Conservation (phyloP, 2,113 vertebrate genomes). For the Mionectes macconnelli region DNA sequence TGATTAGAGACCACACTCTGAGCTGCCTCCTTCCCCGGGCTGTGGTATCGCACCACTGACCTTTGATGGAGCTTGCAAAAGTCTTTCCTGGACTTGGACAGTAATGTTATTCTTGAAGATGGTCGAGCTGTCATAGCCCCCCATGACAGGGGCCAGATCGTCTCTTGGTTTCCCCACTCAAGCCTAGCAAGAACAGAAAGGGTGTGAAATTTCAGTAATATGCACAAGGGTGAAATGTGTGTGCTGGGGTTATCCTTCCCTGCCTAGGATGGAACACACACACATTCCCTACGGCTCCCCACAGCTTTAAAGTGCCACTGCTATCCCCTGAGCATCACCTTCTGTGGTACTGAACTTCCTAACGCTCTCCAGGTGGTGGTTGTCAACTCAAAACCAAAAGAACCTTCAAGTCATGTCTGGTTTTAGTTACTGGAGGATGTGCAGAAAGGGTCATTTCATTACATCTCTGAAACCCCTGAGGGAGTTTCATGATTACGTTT, state of each 20-base stretch:
- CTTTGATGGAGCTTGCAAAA: background rate
- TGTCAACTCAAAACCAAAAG: background rate
- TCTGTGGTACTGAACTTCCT: background rate
- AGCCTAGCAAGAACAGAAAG: constrained; percentile 38
- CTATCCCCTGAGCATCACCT: background rate
- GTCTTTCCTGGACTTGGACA: constrained; percentile 55
- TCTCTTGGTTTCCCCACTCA: constrained; percentile 69
- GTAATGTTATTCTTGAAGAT: background rate
- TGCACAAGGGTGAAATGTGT: background rate
- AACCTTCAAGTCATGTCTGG: background rate
- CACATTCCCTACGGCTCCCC: background rate
- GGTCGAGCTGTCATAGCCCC: background rate
- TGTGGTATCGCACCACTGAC: background rate
- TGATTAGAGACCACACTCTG: background rate
- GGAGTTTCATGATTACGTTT: constrained; percentile 26
- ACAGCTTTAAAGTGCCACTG: background rate
- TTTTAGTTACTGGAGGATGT: background rate
- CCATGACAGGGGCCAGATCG: background rate
- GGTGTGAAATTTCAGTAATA: background rate
- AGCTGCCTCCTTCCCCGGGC: background rate
- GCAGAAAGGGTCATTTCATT: background rate
- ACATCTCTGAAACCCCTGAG: background rate
- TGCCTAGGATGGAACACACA: background rate
- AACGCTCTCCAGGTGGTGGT: background rate
- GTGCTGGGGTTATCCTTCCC: background rate